Conservation (phyloP, 2,888 invertebrate species). For the Branchipolynoe longqiensis region DNA sequence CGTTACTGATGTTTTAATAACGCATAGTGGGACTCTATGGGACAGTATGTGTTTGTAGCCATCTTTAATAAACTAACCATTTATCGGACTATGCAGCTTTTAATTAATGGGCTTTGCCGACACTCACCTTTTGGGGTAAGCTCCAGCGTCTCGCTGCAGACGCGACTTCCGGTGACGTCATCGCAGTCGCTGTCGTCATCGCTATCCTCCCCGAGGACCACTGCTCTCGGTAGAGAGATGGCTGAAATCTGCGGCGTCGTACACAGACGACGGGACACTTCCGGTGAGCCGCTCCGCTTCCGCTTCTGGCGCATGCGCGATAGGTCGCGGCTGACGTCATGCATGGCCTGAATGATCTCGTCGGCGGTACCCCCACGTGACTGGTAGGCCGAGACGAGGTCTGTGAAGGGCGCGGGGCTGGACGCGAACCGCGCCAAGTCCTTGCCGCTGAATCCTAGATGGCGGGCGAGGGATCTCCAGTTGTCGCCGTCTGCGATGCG, state of each 20-base stretch:
- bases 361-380: constrained; percentile 75
- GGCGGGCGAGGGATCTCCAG: constrained; percentile 75
- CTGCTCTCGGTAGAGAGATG: constrained; percentile 5
- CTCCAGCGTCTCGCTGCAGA: constrained; percentile 1
- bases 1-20: no score
- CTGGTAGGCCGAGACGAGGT: constrained; percentile 72
- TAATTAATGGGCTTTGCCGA: no score
- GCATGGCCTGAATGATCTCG: constrained; percentile 73
- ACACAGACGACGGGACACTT: background rate
- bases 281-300: background rate
- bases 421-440: constrained; percentile 72
- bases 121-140: constrained; percentile 13
- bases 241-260: background rate
- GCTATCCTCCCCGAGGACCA: constrained; percentile 24
- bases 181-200: constrained; percentile 4
- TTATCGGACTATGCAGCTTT: no score
- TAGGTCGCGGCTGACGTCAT: constrained; percentile 12
- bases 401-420: constrained; percentile 72
- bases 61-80: no score
- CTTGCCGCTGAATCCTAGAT: constrained; percentile 75
- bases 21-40: no score
- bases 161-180: background rate
- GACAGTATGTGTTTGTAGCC: no score
- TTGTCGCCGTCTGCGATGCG: constrained; percentile 74
- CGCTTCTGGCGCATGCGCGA: background rate